A percentile compares a stretch with the other conserved stretches of the same genome.
phyloP scores from a whole-genome alignment of 2,797 vertebrate genomes.

The Arctocebus calabarensis region DNA sequence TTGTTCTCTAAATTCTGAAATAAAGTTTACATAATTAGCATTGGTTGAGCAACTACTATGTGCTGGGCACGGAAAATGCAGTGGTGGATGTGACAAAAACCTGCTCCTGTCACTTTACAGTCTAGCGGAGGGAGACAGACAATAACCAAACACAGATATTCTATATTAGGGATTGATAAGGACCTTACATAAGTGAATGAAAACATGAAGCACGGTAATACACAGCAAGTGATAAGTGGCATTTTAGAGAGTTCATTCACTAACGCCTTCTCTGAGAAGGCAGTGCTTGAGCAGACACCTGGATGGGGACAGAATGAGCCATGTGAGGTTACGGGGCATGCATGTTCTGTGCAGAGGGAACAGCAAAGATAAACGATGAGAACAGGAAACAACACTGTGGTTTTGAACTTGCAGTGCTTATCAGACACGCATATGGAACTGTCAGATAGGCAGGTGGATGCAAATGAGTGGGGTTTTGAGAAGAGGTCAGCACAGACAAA shows the following conservation, averaged over 20 bases:
- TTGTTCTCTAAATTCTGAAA: neutral
- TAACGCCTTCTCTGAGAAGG: neutral
- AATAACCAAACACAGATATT: neutral
- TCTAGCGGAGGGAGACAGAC: neutral
- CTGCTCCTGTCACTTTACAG: neutral
- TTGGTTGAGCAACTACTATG: neutral
- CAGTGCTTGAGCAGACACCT: neutral
- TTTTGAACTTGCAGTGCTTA: neutral
- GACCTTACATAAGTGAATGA: neutral
- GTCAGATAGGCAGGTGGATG: neutral
- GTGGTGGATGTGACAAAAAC: neutral
- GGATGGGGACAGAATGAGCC: neutral
- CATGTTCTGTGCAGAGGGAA: neutral
- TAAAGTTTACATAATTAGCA: neutral
- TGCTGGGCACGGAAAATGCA: neutral
- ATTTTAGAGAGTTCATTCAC: neutral
- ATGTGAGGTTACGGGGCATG: neutral
- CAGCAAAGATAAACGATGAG: neutral
- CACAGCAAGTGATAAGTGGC: neutral
- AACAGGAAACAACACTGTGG: neutral
- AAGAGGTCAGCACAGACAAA: neutral
- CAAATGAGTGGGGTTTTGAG: neutral
- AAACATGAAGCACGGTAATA: neutral
- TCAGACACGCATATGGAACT: neutral
- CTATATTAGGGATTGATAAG: neutral